Base-by-base conservation (phyloP, 2,888 invertebrate species). In the Onthophagus sagittarius region DNA sequence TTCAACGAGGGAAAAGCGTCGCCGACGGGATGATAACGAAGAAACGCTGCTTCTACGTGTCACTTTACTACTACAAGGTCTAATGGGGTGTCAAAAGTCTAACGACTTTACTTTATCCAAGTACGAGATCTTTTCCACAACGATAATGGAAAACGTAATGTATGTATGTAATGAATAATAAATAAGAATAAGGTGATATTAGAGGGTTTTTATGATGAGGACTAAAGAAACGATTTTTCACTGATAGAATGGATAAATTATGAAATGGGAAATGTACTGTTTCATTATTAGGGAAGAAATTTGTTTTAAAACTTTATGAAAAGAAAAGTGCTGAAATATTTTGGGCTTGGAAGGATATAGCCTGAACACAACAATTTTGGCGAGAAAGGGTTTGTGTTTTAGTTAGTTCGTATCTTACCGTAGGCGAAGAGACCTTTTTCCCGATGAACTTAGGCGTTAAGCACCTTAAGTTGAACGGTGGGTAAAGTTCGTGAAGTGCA, bases 401-500 rank as follows among this genome's bases (percentile, higher is more conserved):
- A 23, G 23, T 23, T 23, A 3, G 23, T 23, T 23, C 23, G 23
- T 23, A 23, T 23, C 23, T 23, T 23, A 23, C 23, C 23, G 23
- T 23, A 23, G 23, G 23, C 23, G 23, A 23, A 23, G 23, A 23
- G 23, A 23, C 23, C 23, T 23, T 23, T 23, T 23, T 23, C 64
- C 64, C n/a, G 14, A 5, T 23, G 15, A 67, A 32, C 15, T 63
- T 63, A 63, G 63, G 67, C 32, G 32, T 31, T 67, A 67, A 67
- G 67, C 67, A n/a, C 67, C 67, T 67, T 67, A 67, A 67, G 67
- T 67, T 67, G n/a, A 7, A 23, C 23, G 23, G 23, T 23, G 39
- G n/a, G 67, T 31, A 13, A 67, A 67, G n/a, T 67, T 67, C 67
- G 31, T 23, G 23, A 67, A 67, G 67, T 67, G 67, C 67, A 67